phyloP scores from a whole-genome alignment of 1,140 invertebrate genomes.

The Drosophila willistoni region DNA sequence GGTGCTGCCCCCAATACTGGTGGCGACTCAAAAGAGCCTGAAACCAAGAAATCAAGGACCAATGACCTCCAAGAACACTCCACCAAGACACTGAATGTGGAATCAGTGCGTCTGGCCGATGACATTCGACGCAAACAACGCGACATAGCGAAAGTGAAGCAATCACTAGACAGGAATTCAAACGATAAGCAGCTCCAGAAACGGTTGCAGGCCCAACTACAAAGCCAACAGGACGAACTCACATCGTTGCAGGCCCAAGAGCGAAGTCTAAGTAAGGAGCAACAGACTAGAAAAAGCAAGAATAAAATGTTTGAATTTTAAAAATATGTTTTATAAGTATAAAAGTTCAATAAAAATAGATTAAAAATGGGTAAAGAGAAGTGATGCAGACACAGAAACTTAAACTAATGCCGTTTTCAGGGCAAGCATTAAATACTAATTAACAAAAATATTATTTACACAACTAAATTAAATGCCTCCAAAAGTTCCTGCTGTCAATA shows the following conservation, averaged over 20 bases:
- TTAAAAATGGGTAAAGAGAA: neutral
- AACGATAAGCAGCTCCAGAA: slow-evolving; percentile 85
- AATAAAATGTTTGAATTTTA: slow-evolving; percentile 88
- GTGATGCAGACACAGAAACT: too few species aligned
- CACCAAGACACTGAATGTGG: slow-evolving; percentile 89
- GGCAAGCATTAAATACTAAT: too few species aligned
- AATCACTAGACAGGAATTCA: slow-evolving; percentile 86
- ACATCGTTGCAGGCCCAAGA: slow-evolving; percentile 85
- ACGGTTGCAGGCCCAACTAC: slow-evolving; percentile 86
- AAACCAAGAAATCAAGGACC: slow-evolving; percentile 37
- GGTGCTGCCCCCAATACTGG: neutral
- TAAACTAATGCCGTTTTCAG: too few species aligned
- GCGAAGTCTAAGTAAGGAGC: slow-evolving; percentile 87
- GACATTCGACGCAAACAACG: slow-evolving; percentile 87
- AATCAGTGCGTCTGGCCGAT: slow-evolving; percentile 89
- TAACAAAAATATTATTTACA: neutral
- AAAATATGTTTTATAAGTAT: slow-evolving; percentile 40
- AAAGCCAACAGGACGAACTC: slow-evolving; percentile 86
- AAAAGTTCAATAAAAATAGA: neutral
- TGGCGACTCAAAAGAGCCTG: slow-evolving; percentile 27
- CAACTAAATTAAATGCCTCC: slow-evolving; percentile 42
- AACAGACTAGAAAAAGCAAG: slow-evolving; percentile 87
- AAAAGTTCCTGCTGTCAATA: slow-evolving; percentile 62
- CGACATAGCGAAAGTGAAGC: slow-evolving; percentile 87
- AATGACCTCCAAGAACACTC: slow-evolving; percentile 85